Base-by-base conservation (phyloP, 2,113 vertebrate species). In the Indicator indicator region DNA sequence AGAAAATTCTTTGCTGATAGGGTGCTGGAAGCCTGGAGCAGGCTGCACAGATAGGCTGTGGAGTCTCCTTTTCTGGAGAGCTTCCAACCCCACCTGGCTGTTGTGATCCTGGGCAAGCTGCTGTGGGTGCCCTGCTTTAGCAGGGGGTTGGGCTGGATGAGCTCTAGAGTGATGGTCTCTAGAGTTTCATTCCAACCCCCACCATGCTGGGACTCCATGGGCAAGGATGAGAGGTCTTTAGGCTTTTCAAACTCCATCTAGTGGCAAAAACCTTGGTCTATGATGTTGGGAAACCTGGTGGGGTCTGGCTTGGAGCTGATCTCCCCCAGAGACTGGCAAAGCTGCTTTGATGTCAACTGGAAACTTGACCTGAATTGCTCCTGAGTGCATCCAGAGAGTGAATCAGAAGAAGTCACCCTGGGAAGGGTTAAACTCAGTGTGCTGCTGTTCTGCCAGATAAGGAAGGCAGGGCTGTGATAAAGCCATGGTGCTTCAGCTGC, bases 321-420 rank as follows among this genome's bases (percentile, higher is more conserved):
- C 16, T 40, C 2, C 36, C 24, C 26, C 38, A 2, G 9, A 20
- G 44, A 13, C 0, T 4, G 55, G 33, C 7, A 20, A 0, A 12
- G 54, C 18, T 11, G 63, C 42, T 63, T 40, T 18, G 17, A 6
- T 9, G 52, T 56, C 36, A 33, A 1, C 71, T n/a, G 59, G 15
- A 21, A 64, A 5, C 62, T 12, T 16, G 48, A 28, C 52, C 83
- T 17, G 62, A 30, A 1, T 12, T 16, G 11, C 17, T 55, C 62
- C 62, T 0, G 2, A 7, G 6, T 1, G 12, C 24, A 0, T 38
- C 40, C 33, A 6, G 55, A 4, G 1, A 1, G 30, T 19, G 2
- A 20, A 12, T 4, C 7, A 26, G 38, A 16, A 16, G 28, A 46
- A 17, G 20, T 5, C 4, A 0, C 2, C 20, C 19, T 44, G 0